Conservation (phyloP, 2,113 vertebrate genomes). For the Odocoileus hemionus region DNA sequence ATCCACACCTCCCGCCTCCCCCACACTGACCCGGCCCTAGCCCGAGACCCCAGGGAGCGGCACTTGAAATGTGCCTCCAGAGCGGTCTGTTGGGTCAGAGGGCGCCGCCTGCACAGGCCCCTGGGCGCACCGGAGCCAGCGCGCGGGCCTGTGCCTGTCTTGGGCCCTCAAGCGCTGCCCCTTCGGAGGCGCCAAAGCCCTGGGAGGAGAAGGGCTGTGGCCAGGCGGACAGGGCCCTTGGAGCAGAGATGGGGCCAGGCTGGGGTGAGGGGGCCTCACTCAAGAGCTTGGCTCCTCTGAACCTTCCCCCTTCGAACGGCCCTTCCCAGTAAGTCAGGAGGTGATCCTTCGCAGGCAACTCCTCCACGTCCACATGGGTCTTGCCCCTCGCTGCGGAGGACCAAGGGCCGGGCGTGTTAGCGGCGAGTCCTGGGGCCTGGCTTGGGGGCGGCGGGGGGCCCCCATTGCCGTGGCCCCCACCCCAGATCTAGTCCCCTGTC, state of each 20-base stretch:
- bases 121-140: no score
- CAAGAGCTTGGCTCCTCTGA: neutral
- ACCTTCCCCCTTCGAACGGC: rapidly evolving
- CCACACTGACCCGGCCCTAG: no score
- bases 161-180: rapidly evolving
- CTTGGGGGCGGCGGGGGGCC: rapidly evolving
- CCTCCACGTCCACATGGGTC: rapidly evolving
- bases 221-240: neutral
- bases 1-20: neutral
- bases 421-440: neutral
- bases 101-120: neutral
- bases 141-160: rapidly evolving
- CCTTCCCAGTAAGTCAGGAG: neutral
- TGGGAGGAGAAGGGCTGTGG: neutral
- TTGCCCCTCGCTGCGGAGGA: rapidly evolving
- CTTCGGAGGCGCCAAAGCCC: neutral
- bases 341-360: neutral
- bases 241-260: neutral
- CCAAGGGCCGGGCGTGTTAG: neutral
- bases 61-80: rapidly evolving
- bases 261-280: neutral
- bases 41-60: neutral
- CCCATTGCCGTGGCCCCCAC: rapidly evolving
- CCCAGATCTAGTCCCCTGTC: neutral
- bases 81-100: neutral